phyloP scores from a whole-genome alignment of 1,140 invertebrate species.

The Platyura marginata region DNA sequence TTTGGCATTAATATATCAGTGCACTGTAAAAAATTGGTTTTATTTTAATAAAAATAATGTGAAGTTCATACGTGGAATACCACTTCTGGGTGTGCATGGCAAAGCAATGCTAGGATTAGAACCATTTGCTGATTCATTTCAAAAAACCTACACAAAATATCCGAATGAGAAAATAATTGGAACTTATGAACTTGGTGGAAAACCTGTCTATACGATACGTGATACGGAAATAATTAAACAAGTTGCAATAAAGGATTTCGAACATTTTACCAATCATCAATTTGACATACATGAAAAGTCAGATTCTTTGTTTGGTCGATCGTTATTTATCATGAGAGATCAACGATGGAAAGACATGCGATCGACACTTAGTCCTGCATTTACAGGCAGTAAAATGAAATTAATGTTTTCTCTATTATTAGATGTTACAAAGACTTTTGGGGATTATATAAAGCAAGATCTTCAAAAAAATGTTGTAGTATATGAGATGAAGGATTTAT shows the following conservation, averaged over 20 bases:
- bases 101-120: too few relatives aligned
- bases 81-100: too few relatives aligned
- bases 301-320: constrained; percentile 7
- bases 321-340: constrained; percentile 27
- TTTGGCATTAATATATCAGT: too few relatives aligned
- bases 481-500: constrained; percentile 19
- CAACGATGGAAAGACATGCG: constrained; percentile 29
- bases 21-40: too few relatives aligned
- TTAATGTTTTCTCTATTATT: constrained; percentile 1
- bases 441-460: neutral
- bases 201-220: too few relatives aligned
- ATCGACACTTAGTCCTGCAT: constrained; percentile 27
- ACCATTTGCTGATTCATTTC: too few relatives aligned
- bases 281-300: neutral
- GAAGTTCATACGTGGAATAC: too few relatives aligned
- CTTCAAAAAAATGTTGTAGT: neutral
- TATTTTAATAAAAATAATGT: too few relatives aligned
- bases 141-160: too few relatives aligned
- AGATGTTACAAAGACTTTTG: constrained; percentile 6
- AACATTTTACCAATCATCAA: constrained; percentile 18
- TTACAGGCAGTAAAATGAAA: constrained; percentile 9
- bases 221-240: constrained; percentile 39
- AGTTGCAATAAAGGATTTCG: constrained; percentile 30
- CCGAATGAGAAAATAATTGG: too few relatives aligned
- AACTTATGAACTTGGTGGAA: too few relatives aligned